These are phyloP conservation scores for Chrysopilus asiliformis DNA, from an alignment of 2,888 invertebrate species.

Conservation along the genomic window DNA sequence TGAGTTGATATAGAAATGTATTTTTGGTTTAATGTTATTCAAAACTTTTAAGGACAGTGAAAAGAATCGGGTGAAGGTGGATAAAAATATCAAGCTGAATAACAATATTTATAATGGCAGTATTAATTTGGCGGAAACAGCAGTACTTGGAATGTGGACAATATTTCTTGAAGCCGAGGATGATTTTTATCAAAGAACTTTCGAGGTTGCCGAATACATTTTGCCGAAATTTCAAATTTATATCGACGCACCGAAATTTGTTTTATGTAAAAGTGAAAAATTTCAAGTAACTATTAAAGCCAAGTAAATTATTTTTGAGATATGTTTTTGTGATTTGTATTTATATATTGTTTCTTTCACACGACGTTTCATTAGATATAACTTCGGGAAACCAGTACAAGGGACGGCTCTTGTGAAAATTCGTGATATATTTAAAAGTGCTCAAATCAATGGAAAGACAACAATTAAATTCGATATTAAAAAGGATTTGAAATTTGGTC, in stretches of 20 bases:
- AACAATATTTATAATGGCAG: slow-evolving; percentile 66
- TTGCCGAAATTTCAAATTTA: slow-evolving; percentile 86
- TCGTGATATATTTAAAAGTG: slow-evolving; percentile 58
- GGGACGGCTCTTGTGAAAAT: slow-evolving; percentile 73
- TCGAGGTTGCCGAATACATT: slow-evolving; percentile 78
- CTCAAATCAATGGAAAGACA: slow-evolving; percentile 48
- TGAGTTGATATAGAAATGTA: no score
- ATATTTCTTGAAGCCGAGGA: slow-evolving; percentile 53
- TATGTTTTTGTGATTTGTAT: neutral
- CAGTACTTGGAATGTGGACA: slow-evolving; percentile 79
- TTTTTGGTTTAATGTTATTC: no score
- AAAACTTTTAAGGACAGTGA: slow-evolving; percentile 46
- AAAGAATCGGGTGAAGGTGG: slow-evolving; percentile 71
- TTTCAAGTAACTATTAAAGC: slow-evolving; percentile 69
- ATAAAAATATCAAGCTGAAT: slow-evolving; percentile 50
- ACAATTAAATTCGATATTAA: slow-evolving; percentile 68
- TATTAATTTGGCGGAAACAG: slow-evolving; percentile 62
- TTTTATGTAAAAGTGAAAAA: slow-evolving; percentile 65
- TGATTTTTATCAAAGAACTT: slow-evolving; percentile 28
- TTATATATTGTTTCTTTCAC: no score
- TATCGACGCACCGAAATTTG: slow-evolving; percentile 68
- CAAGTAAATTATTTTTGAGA: slow-evolving; percentile 42
- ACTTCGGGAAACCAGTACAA: slow-evolving; percentile 73
- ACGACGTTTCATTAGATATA: slow-evolving; percentile 51
- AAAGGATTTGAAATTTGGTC: no score